A percentile compares a stretch with the other conserved stretches of the same genome.
phyloP scores from a whole-genome alignment of 2,797 vertebrate genomes.

The Sarcophilus harrisii region DNA sequence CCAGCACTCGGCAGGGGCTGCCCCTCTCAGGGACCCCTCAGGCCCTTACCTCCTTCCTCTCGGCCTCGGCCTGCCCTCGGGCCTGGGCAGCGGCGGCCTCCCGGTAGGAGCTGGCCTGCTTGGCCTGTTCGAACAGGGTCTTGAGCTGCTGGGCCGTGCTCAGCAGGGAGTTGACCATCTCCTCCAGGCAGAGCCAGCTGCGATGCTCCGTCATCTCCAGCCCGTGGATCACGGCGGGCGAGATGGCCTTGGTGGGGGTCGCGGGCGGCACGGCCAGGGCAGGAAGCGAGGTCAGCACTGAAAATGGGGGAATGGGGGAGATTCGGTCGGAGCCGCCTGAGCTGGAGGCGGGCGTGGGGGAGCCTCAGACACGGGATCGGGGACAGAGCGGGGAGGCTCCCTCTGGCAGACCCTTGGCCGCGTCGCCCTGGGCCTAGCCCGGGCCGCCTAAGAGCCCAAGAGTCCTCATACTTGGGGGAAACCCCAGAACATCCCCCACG shows the following conservation, averaged over 20 bases:
- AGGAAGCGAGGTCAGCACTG: constrained; percentile 93
- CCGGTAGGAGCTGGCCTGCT: constrained; percentile 87
- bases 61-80: constrained; percentile 80
- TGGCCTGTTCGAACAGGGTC: constrained; percentile 93
- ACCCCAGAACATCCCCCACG: too few relatives aligned
- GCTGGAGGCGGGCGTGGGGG: neutral
- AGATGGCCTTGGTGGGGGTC: constrained; percentile 85
- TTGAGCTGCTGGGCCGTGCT: constrained; percentile 96
- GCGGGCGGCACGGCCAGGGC: constrained; percentile 90
- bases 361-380: too few relatives aligned
- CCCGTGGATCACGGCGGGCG: constrained; percentile 78
- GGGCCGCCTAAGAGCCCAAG: too few relatives aligned
- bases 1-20: too few relatives aligned
- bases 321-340: neutral
- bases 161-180: constrained; percentile 93
- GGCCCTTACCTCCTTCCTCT: constrained; percentile 92
- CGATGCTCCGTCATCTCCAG: constrained; percentile 89
- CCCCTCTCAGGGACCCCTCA: neutral
- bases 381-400: too few relatives aligned
- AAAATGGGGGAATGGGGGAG: neutral
- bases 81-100: constrained; percentile 83
- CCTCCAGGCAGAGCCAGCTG: constrained; percentile 95
- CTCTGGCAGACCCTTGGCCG: too few relatives aligned
- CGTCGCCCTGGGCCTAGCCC: too few relatives aligned
- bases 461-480: too few relatives aligned